These are phyloP conservation scores for Salpingus planirostris DNA, from an alignment of 2,888 invertebrate species.

Conservation along the genomic window DNA sequence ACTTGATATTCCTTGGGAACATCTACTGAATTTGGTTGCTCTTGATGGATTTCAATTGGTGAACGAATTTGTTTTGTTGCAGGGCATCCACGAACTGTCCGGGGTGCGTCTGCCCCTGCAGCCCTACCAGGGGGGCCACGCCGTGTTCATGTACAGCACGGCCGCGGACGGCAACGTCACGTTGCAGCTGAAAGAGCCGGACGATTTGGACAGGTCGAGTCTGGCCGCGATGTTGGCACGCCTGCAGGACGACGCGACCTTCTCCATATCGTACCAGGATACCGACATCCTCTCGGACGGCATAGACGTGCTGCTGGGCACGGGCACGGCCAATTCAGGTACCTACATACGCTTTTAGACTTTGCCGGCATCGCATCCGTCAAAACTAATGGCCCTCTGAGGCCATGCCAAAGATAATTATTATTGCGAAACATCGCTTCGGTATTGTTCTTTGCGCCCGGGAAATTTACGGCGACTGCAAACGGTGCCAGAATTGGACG, in stretches of 20 bases:
- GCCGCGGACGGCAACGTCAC: conserved; percentile 57
- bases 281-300: conserved; percentile 62
- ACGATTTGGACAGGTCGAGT: conserved; percentile 40
- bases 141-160: conserved; percentile 62
- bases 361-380: background rate
- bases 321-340: conserved; percentile 46
- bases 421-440: background rate
- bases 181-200: conserved; percentile 54
- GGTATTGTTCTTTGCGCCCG: too few relatives aligned
- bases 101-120: conserved; percentile 46
- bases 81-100: conserved; percentile 40
- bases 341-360: conserved; percentile 4
- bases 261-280: conserved; percentile 67
- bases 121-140: conserved; percentile 50
- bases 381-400: background rate
- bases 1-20: too few relatives aligned
- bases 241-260: conserved; percentile 54
- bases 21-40: too few relatives aligned
- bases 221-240: conserved; percentile 43
- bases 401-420: background rate
- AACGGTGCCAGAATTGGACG: too few relatives aligned
- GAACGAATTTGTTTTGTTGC: conserved; percentile 19
- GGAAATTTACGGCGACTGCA: too few relatives aligned
- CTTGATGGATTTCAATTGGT: conserved; percentile 5
- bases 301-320: conserved; percentile 49